Conservation (phyloP, 2,113 vertebrate genomes). For the Istiophorus platypterus region DNA sequence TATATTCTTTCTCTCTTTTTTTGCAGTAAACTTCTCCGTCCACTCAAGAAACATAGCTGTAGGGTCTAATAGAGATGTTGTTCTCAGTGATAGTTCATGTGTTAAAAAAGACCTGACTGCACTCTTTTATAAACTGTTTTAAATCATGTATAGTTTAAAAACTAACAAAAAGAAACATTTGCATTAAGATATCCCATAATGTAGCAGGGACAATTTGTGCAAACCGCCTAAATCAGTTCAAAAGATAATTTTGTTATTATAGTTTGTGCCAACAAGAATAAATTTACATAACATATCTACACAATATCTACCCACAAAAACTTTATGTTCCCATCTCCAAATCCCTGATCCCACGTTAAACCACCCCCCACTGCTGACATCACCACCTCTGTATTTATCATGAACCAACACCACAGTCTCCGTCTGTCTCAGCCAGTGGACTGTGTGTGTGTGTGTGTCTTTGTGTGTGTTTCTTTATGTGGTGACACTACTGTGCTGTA, state of each 20-base stretch:
- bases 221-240: neutral
- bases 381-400: neutral
- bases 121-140: no score
- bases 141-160: no score
- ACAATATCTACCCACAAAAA: neutral
- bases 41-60: neutral
- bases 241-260: neutral
- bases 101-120: no score
- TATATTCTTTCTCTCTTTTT: neutral
- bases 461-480: conserved; percentile 1
- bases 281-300: neutral
- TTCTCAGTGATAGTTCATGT: no score
- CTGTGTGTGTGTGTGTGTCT: neutral
- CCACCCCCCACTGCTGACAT: conserved; percentile 1
- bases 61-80: neutral
- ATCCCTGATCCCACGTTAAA: conserved; percentile 4
- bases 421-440: neutral
- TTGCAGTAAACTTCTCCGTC: neutral
- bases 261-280: neutral
- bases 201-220: neutral
- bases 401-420: conserved; percentile 1
- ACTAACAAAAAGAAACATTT: no score
- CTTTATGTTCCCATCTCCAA: neutral
- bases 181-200: neutral
- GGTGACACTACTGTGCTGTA: conserved; percentile 36